Base-by-base conservation (phyloP, 2,888 invertebrate species). In the Epirrhoe alternata region DNA sequence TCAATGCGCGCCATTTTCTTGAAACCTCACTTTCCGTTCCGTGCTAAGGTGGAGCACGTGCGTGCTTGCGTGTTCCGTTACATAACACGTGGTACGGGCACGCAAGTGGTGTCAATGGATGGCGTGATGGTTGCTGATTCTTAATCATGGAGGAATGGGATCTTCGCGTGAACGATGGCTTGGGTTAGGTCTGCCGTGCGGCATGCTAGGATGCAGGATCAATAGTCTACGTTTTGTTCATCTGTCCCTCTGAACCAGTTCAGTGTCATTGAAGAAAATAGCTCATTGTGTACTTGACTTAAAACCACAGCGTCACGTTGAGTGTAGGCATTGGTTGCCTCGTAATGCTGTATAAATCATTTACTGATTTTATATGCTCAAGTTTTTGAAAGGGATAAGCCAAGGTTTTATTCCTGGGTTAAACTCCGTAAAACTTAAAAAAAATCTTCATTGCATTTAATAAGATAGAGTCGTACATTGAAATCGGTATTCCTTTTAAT, bases 41-140 rank as follows among this genome's bases (percentile, higher is more conserved):
- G 77, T 76, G 75, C 68, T 73, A 73, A 76, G 77, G 73, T 72
- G 60, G 50, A 52, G 69, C 61, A 70, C 68, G 72, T 69, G 70
- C 73, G 71, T 73, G 74, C 65, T 86, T 77, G 85, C 86, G 84
- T 85, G 86, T 78, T 74, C 80, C 35, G 61, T 58, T 77, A 79
- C 79, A 77, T 77, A 77, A 74, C 89, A 91, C 90, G 91, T 90
- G 90, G 77, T 76, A 49, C 61, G 55, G 72, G 75, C 92, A 92
- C 92, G 92, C 92, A 82, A 90, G 75, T 84, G 83, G 85, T 91
- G 89, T 89, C 91, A 92, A 92, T 92, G 92, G 84, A 87, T 92
- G 74, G 92, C 92, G 92, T 92, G 90, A 86, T 86, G 78, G 73
- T 70, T 74, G 84, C 82, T 85, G 87, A 85, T 88, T 85, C 84